These are phyloP conservation scores for Cydia pomonella DNA, from an alignment of 1,140 invertebrate genomes.

Conservation along the genomic window DNA sequence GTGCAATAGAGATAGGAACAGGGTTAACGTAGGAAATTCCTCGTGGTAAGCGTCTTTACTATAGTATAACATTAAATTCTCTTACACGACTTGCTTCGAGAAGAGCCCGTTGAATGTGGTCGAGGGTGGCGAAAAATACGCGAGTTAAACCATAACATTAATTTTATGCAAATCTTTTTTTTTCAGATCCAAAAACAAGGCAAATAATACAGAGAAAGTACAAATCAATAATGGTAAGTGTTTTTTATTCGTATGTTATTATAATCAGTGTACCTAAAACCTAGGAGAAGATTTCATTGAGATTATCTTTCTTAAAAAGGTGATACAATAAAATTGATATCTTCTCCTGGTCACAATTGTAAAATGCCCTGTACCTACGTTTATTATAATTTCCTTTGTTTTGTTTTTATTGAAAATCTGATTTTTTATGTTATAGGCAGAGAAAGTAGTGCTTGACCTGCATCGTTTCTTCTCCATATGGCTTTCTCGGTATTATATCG, in stretches of 20 bases:
- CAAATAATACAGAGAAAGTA: constrained; percentile 98
- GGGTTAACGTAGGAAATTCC: too few relatives aligned
- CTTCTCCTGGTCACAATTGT: not conserved
- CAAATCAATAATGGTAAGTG: constrained; percentile 98
- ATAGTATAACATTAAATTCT: too few relatives aligned
- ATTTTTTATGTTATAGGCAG: constrained; percentile 76
- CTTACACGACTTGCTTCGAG: too few relatives aligned
- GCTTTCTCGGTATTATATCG: constrained; percentile 75
- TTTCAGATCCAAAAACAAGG: constrained; percentile 98
- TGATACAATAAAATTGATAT: not conserved
- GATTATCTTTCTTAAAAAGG: not conserved
- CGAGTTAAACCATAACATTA: too few relatives aligned
- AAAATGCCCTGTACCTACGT: constrained; percentile 6
- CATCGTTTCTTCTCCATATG: constrained; percentile 79
- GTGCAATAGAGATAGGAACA: too few relatives aligned
- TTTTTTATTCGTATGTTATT: constrained; percentile 25
- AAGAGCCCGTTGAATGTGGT: too few relatives aligned
- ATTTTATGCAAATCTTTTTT: constrained; percentile 35
- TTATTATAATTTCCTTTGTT: constrained; percentile 42
- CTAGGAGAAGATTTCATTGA: not conserved
- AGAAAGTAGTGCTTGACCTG: constrained; percentile 78
- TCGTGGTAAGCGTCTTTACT: too few relatives aligned
- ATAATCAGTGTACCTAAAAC: not conserved
- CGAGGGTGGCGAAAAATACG: too few relatives aligned
- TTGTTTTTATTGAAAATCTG: constrained; percentile 51